Percentiles rank a stretch among this genome's conserved stretches.
Evolutionary conservation across 2,113 vertebrate genomes (phyloP).

Genomic region (Tamias sibiricus): DNA sequence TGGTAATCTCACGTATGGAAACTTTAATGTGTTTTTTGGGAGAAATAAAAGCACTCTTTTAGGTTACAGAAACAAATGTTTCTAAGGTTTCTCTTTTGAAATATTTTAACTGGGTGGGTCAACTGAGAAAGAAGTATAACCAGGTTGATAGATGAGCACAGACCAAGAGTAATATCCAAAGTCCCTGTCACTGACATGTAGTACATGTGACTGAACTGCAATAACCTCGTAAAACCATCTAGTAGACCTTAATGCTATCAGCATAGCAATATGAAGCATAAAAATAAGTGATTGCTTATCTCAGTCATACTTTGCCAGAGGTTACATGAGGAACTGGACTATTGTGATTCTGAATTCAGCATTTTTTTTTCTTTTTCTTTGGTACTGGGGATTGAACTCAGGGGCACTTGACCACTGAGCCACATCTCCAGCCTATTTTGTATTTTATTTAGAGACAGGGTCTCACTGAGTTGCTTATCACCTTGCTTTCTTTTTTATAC

Average conservation of each 20-base stretch:
- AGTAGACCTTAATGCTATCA: neutral
- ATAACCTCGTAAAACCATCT: neutral
- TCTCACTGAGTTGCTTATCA: too few species aligned
- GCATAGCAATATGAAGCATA: neutral
- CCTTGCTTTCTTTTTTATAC: too few species aligned
- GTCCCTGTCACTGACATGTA: neutral
- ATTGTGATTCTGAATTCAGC: neutral
- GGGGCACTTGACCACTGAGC: too few species aligned
- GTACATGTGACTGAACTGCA: neutral
- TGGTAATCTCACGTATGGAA: neutral
- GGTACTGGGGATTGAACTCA: too few species aligned
- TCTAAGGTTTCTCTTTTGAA: neutral
- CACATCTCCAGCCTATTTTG: too few species aligned
- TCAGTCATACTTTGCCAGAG: neutral
- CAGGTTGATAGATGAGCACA: neutral
- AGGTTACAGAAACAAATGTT: constrained; percentile 2
- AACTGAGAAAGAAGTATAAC: neutral
- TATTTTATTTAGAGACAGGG: too few species aligned
- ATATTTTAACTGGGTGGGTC: neutral
- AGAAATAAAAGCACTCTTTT: neutral
- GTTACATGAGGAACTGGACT: neutral
- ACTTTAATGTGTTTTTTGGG: neutral
- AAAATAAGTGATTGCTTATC: neutral
- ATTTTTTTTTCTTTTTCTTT: too few species aligned
- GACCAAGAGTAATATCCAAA: neutral